Base-by-base conservation (phyloP, 2,888 invertebrate genomes). In the Doris montereyensis region DNA sequence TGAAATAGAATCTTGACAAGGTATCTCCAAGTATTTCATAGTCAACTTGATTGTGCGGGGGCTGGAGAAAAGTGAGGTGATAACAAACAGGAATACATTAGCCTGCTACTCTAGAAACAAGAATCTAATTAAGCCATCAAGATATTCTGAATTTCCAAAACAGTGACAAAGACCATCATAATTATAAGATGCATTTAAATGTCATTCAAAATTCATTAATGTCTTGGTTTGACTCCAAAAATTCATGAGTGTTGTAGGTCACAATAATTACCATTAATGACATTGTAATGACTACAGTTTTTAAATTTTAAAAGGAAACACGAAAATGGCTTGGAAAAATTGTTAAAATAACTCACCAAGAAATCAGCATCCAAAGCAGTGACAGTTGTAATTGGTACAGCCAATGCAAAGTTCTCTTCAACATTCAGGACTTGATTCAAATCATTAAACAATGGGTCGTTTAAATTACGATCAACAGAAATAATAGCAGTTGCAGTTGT, bases 1-100 rank as follows among this genome's bases (percentile, higher is more conserved):
- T 95, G 93, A 97, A 97, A 90, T 96, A 97, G 86, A 95, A 95
- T 0, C 94, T 93, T 0, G 96, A 95, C 88, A 96, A 95, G 28
- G 95, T 95, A 60, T 84, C 83, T 10, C 85, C 83, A 26, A 80
- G 76, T 35, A 88, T 85, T 13, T 41, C 58, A 79, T 84, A 88
- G 1, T 77, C 34, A n/a, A 87, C 77, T 24, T 82, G 82, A 60
- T 86, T 86, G 79, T 84, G 82, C 2, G 87, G 87, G 1, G 84
- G 52, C 83, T 85, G 76, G 17, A 81, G 81, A 34, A n/a, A n/a
- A n/a, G n/a, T n/a, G n/a, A n/a, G n/a, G n/a, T n/a, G n/a, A n/a
- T n/a, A n/a, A n/a, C n/a, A n/a, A n/a, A n/a, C n/a, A n/a, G n/a
- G n/a, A n/a, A n/a, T n/a, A n/a, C n/a, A n/a, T n/a, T n/a, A n/a